Percentiles rank a stretch among this genome's conserved stretches.
These are phyloP conservation scores for Aporophyla lueneburgensis DNA, from an alignment of 2,888 invertebrate species.

Conservation along the genomic window DNA sequence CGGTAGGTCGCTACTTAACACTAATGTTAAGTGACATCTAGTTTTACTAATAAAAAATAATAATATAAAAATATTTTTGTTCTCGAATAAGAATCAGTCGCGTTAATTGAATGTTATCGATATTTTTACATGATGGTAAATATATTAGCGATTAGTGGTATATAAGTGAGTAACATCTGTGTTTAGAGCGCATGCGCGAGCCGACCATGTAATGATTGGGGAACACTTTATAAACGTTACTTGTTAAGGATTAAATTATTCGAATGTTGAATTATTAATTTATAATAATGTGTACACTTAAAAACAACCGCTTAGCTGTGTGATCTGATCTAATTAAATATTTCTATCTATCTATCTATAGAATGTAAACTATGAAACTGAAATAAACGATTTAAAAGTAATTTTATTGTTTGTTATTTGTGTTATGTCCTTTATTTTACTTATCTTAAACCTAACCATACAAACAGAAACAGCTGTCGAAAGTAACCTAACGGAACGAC, in stretches of 20 bases:
- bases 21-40: conserved; percentile 84
- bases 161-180: conserved; percentile 82
- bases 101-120: conserved; percentile 87
- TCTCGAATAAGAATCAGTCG: conserved; percentile 85
- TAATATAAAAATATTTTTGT: conserved; percentile 85
- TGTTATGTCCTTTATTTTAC: conserved; percentile 35
- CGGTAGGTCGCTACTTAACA: conserved; percentile 85
- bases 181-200: conserved; percentile 76
- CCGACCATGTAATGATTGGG: conserved; percentile 83
- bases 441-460: background rate
- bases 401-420: conserved; percentile 82
- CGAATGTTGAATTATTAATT: conserved; percentile 88
- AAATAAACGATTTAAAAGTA: conserved; percentile 88
- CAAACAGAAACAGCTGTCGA: background rate
- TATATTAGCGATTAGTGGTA: conserved; percentile 80
- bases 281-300: conserved; percentile 87
- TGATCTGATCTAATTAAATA: conserved; percentile 89
- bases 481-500: too few relatives aligned
- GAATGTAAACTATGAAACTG: conserved; percentile 89
- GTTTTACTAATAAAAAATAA: conserved; percentile 88
- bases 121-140: conserved; percentile 86
- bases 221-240: conserved; percentile 88
- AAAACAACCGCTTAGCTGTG: conserved; percentile 88
- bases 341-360: conserved; percentile 88
- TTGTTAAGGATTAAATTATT: conserved; percentile 89